A percentile compares a stretch with the other conserved stretches of the same genome.
phyloP scores from a whole-genome alignment of 2,113 vertebrate species.

The Pelecanoides urinatrix region DNA sequence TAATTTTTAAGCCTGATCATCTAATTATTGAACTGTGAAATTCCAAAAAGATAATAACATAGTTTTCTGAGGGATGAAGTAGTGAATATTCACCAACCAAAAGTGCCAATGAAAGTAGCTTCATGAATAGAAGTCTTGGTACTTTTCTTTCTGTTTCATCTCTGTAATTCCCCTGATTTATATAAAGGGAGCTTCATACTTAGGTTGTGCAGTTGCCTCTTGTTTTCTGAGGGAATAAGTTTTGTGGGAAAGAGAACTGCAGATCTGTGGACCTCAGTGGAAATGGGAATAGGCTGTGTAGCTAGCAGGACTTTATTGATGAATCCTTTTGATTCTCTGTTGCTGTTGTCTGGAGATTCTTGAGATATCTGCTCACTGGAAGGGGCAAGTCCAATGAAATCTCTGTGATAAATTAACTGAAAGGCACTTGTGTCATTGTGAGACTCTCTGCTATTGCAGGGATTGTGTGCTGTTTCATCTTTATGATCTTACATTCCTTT shows the following conservation, averaged over 20 bases:
- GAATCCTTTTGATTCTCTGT: neutral
- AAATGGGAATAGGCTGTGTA: rapidly evolving
- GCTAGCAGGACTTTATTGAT: neutral
- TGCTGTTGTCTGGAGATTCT: neutral
- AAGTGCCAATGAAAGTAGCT: neutral
- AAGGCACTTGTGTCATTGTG: neutral
- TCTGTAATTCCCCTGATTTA: neutral
- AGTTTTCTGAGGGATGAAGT: neutral
- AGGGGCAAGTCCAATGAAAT: neutral
- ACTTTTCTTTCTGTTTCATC: neutral
- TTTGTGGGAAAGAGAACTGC: neutral
- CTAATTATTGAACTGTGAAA: neutral
- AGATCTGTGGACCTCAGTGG: neutral
- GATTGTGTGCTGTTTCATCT: neutral
- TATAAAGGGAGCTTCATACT: neutral
- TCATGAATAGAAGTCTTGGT: neutral
- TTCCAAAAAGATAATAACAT: neutral
- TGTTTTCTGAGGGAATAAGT: neutral
- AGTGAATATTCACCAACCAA: neutral
- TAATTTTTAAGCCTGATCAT: neutral
- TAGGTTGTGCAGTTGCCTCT: neutral
- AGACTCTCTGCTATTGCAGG: neutral
- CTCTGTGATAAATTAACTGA: neutral
- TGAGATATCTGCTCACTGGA: neutral
- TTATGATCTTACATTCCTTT: neutral